Conservation (phyloP, 2,797 vertebrate species). For the Sparus aurata region DNA sequence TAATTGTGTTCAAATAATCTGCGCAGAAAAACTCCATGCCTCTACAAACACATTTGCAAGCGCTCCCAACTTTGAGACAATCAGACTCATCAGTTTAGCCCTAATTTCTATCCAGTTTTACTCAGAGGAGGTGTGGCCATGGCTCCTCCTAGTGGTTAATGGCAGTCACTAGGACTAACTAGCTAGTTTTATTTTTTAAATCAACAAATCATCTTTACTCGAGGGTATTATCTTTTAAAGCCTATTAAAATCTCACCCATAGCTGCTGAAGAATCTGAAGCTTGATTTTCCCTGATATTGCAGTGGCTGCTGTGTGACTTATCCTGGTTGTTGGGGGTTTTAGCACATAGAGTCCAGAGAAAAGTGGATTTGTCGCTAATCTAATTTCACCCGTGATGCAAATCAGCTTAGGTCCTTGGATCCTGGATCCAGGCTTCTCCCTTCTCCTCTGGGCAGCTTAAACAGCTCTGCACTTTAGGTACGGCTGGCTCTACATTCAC, state of each 20-base stretch:
- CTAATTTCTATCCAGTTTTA: constrained; percentile 37
- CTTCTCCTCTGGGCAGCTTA: constrained; percentile 62
- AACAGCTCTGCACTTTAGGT: constrained; percentile 45
- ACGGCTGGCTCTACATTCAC: constrained; percentile 27
- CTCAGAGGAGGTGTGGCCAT: constrained; percentile 62
- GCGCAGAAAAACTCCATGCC: constrained; percentile 7
- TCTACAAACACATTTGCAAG: constrained; percentile 5
- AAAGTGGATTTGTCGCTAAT: constrained; percentile 84
- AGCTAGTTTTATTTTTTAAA: not conserved
- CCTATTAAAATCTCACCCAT: constrained; percentile 40
- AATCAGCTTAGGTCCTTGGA: constrained; percentile 78
- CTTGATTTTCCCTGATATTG: constrained; percentile 24
- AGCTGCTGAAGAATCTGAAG: constrained; percentile 17
- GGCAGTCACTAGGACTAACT: constrained; percentile 40
- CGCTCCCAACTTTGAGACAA: constrained; percentile 10
- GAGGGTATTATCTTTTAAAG: constrained; percentile 36
- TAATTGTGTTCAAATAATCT: constrained; percentile 18
- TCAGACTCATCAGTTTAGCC: constrained; percentile 34
- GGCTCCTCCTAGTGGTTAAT: constrained; percentile 80
- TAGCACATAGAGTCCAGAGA: constrained; percentile 63
- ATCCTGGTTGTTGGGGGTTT: constrained; percentile 52
- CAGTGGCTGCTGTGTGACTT: constrained; percentile 38
- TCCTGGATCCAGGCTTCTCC: constrained; percentile 67
- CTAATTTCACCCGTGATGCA: constrained; percentile 82
- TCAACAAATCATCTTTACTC: constrained; percentile 35